These are phyloP conservation scores for Drosophila prostipennis DNA, from an alignment of 2,888 invertebrate species.

Conservation along the genomic window DNA sequence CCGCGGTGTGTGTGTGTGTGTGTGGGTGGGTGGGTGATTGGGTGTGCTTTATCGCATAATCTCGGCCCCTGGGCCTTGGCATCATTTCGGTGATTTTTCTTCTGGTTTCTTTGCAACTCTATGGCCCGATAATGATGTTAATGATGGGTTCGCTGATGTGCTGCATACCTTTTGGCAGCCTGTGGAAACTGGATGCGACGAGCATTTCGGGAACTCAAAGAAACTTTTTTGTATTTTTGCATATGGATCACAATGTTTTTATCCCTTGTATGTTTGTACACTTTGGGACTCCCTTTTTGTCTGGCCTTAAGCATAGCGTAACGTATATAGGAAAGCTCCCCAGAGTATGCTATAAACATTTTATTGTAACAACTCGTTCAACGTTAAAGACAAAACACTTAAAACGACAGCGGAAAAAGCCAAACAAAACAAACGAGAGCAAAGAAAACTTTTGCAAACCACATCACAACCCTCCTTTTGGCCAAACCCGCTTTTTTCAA, in stretches of 20 bases:
- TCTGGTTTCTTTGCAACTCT: slow-evolving; percentile 27
- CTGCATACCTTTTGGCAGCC: slow-evolving; percentile 34
- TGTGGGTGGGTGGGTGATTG: slow-evolving; percentile 3
- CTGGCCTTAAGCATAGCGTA: slow-evolving; percentile 23
- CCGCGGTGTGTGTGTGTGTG: slow-evolving; percentile 19
- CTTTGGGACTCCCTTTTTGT: not conserved
- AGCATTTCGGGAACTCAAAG: slow-evolving; percentile 42
- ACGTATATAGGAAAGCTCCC: slow-evolving; percentile 4
- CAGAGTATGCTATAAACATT: slow-evolving; percentile 76
- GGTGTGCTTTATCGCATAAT: slow-evolving; percentile 68
- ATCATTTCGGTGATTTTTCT: slow-evolving; percentile 42
- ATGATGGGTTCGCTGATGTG: slow-evolving; percentile 54
- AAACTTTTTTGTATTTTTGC: not conserved
- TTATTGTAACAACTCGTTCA: slow-evolving; percentile 77
- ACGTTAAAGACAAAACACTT: slow-evolving; percentile 51
- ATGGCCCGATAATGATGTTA: slow-evolving; percentile 68
- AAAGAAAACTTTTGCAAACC: slow-evolving; percentile 1
- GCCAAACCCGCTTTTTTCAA: slow-evolving; percentile 10
- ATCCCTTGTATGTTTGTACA: slow-evolving; percentile 20
- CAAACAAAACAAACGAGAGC: not conserved
- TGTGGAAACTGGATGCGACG: slow-evolving; percentile 20
- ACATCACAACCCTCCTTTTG: slow-evolving; percentile 7
- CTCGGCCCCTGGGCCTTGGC: slow-evolving; percentile 58
- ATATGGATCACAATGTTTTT: not conserved
- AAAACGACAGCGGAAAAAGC: slow-evolving; percentile 12